These are phyloP conservation scores for Eupithecia subumbrata DNA, from an alignment of 2,888 invertebrate genomes.

Conservation along the genomic window DNA sequence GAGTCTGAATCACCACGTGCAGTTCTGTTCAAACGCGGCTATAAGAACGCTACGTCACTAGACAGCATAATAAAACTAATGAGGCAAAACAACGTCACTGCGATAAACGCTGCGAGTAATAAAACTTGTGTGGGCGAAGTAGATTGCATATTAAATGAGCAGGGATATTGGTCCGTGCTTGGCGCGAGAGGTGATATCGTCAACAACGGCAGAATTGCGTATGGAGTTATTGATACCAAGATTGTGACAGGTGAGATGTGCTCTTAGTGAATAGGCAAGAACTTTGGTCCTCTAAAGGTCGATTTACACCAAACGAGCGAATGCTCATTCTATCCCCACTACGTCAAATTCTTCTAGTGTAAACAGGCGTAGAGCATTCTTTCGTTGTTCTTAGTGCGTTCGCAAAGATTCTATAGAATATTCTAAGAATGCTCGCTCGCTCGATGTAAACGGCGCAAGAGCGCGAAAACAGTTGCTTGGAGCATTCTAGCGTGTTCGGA, in stretches of 20 bases:
- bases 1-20: slow-evolving; percentile 70
- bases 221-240: slow-evolving; percentile 85
- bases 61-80: slow-evolving; percentile 70
- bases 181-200: slow-evolving; percentile 74
- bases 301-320: no score
- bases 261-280: neutral
- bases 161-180: slow-evolving; percentile 65
- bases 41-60: slow-evolving; percentile 70
- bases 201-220: slow-evolving; percentile 58
- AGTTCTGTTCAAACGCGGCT: slow-evolving; percentile 65
- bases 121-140: slow-evolving; percentile 56
- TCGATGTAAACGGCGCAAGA: no score
- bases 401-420: no score
- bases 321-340: no score
- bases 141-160: slow-evolving; percentile 62
- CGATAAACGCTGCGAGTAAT: slow-evolving; percentile 56
- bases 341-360: no score
- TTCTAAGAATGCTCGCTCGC: no score
- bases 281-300: neutral
- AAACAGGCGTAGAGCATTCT: no score
- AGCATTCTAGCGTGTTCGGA: no score
- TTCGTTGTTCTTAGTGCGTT: no score
- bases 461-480: no score
- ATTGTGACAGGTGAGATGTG: slow-evolving; percentile 71
- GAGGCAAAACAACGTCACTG: slow-evolving; percentile 73